Conservation (phyloP, 1,140 invertebrate genomes). For the Drosophila sulfurigaster region DNA sequence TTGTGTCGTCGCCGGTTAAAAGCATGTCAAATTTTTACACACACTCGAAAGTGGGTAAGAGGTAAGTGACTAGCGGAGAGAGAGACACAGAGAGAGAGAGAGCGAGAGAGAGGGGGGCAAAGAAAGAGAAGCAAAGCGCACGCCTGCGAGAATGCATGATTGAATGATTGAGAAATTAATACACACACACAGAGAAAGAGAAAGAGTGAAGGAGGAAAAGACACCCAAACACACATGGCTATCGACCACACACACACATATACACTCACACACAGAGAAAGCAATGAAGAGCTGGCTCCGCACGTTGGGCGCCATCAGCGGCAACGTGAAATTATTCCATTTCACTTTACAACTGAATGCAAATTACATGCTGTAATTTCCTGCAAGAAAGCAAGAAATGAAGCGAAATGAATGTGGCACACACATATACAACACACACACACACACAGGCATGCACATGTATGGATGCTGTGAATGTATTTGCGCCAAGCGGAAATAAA, state of each 20-base stretch:
- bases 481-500: conserved; percentile 78
- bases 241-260: conserved; percentile 13
- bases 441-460: conserved; percentile 21
- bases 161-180: conserved; percentile 83
- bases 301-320: conserved; percentile 57
- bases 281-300: background rate
- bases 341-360: conserved; percentile 83
- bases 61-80: conserved; percentile 12
- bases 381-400: conserved; percentile 82
- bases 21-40: conserved; percentile 78
- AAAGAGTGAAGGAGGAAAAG: background rate
- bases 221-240: conserved; percentile 2
- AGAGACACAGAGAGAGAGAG: background rate
- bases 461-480: conserved; percentile 53
- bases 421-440: conserved; percentile 54
- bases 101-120: background rate
- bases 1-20: conserved; percentile 68
- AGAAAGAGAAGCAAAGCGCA: conserved; percentile 22
- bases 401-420: conserved; percentile 79
- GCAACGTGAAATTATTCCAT: conserved; percentile 82
- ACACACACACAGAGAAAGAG: conserved; percentile 48
- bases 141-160: conserved; percentile 75
- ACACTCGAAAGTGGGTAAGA: conserved; percentile 37
- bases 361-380: conserved; percentile 83
- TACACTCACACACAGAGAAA: background rate